These are phyloP conservation scores for Drosophila demipolita DNA, from an alignment of 2,888 invertebrate genomes.

Conservation along the genomic window DNA sequence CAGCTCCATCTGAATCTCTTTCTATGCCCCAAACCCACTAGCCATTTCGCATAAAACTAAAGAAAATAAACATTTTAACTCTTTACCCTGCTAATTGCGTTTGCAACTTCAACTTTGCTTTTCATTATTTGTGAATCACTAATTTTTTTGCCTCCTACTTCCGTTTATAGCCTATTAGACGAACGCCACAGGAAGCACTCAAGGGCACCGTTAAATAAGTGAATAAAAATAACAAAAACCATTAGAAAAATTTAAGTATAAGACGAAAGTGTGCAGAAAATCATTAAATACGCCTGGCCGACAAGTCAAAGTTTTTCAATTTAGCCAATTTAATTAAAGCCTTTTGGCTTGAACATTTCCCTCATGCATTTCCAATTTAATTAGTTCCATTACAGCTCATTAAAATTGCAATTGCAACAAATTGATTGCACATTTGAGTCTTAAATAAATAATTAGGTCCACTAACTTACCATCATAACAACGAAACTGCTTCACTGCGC, in stretches of 20 bases:
- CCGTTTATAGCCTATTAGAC: slow-evolving; percentile 64
- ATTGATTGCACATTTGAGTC: not conserved
- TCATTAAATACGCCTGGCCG: slow-evolving; percentile 23
- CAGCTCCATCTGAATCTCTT: slow-evolving; percentile 21
- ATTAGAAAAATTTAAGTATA: slow-evolving; percentile 7
- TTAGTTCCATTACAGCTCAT: not conserved
- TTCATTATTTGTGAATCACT: slow-evolving; percentile 49
- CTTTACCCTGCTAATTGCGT: slow-evolving; percentile 44
- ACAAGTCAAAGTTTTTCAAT: slow-evolving; percentile 14
- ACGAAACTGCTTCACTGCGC: not conserved
- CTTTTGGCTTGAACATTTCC: not conserved
- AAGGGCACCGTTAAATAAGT: slow-evolving; percentile 47
- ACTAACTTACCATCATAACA: not conserved
- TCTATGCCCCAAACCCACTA: slow-evolving; percentile 27
- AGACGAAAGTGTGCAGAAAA: slow-evolving; percentile 30
- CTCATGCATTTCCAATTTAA: not conserved
- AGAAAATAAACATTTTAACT: slow-evolving; percentile 76
- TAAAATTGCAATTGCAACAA: slow-evolving; percentile 1
- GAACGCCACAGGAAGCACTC: slow-evolving; percentile 73
- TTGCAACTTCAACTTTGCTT: slow-evolving; percentile 39
- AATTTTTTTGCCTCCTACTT: slow-evolving; percentile 35
- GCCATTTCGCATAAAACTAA: slow-evolving; percentile 43
- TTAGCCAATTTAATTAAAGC: slow-evolving; percentile 44
- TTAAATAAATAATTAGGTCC: not conserved
- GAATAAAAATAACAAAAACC: slow-evolving; percentile 19